phyloP scores from a whole-genome alignment of 2,888 invertebrate genomes.

The Folsomia manolachei region DNA sequence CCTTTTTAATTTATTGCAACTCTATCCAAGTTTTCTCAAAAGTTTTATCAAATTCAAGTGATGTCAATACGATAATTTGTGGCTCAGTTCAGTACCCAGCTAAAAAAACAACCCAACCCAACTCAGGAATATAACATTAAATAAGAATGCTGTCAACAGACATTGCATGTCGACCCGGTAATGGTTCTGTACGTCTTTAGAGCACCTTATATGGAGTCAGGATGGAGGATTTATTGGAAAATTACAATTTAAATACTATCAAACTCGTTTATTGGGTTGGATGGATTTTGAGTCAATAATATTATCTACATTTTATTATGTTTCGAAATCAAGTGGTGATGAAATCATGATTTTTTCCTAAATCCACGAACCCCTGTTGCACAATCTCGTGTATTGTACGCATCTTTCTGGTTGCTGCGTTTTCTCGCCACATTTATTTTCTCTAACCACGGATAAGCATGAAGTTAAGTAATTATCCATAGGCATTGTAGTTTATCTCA shows the following conservation, averaged over 20 bases:
- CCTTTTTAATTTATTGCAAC: constrained; percentile 9
- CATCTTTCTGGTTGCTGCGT: no score
- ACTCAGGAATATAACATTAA: no score
- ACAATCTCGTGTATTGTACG: no score
- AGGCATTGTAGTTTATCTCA: constrained; percentile 3
- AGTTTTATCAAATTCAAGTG: constrained; percentile 1
- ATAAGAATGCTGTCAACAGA: no score
- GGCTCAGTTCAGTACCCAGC: no score
- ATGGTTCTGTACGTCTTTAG: background rate
- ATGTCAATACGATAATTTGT: constrained; percentile 8
- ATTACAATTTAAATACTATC: background rate
- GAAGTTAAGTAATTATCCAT: constrained; percentile 18
- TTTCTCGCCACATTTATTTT: background rate
- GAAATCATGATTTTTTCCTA: background rate
- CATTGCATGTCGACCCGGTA: background rate
- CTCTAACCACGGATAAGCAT: background rate
- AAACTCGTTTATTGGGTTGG: no score
- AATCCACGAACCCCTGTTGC: background rate
- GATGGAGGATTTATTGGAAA: background rate
- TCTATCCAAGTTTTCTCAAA: background rate
- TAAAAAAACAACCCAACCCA: background rate
- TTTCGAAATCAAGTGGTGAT: background rate
- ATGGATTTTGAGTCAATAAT: background rate
- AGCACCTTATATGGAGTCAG: background rate
- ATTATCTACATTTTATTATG: background rate